Conservation (phyloP, 2,888 invertebrate genomes). For the Camptogramma bilineatum region DNA sequence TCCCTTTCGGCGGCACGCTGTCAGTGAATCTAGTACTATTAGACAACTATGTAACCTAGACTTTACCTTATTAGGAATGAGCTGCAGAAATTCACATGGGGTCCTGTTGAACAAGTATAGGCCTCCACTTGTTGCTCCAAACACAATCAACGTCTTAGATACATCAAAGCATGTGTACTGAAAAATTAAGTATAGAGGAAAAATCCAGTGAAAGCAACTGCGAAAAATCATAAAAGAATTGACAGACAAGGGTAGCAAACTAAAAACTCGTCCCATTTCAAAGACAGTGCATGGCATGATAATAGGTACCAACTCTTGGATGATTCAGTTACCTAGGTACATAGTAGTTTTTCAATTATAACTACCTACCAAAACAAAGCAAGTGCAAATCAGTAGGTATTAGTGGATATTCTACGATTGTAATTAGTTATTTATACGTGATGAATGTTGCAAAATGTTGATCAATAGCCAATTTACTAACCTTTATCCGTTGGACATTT, state of each 20-base stretch:
- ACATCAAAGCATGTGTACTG: conserved; percentile 92
- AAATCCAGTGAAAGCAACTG: neutral
- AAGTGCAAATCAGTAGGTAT: neutral
- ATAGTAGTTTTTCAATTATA: too few relatives aligned
- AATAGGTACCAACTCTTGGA: too few relatives aligned
- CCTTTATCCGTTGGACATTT: conserved; percentile 90
- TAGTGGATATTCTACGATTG: neutral
- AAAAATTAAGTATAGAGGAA: conserved; percentile 53
- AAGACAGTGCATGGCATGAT: too few relatives aligned
- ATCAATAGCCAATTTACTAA: conserved; percentile 69
- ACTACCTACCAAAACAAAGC: neutral
- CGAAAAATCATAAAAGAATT: neutral
- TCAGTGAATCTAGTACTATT: too few relatives aligned
- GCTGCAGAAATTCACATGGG: conserved; percentile 90
- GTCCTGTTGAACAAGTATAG: conserved; percentile 91
- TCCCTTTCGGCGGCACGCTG: too few relatives aligned
- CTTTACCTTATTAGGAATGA: conserved; percentile 90
- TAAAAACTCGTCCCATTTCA: too few relatives aligned
- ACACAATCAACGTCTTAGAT: conserved; percentile 89
- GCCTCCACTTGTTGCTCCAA: conserved; percentile 93
- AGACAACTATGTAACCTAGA: neutral
- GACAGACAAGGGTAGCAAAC: too few relatives aligned
- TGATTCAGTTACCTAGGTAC: too few relatives aligned
- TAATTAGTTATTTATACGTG: neutral
- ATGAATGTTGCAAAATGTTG: conserved; percentile 46